Percentiles rank a stretch among this genome's conserved stretches.
phyloP scores from a whole-genome alignment of 2,797 vertebrate genomes.

The Scomberomorus guttatus region DNA sequence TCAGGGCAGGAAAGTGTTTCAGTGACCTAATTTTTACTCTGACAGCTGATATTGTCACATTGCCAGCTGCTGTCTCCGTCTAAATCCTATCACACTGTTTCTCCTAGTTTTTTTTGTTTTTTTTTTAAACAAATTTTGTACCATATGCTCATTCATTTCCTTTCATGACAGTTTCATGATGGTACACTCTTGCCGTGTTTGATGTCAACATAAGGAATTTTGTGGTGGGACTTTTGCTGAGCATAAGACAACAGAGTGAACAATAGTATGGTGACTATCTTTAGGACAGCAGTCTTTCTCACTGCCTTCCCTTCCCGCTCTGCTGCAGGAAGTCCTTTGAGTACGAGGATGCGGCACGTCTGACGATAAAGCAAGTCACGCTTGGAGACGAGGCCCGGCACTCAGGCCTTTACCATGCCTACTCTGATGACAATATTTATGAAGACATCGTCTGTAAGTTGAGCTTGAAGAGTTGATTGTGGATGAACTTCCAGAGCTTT shows the following conservation, averaged over 20 bases:
- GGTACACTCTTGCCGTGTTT: slow-evolving; percentile 29
- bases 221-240: slow-evolving; percentile 3
- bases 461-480: slow-evolving; percentile 3
- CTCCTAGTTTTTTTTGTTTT: background rate
- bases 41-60: slow-evolving; percentile 8
- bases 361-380: slow-evolving; percentile 81
- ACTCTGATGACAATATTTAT: slow-evolving; percentile 97
- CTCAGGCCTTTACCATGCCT: slow-evolving; percentile 88
- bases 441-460: slow-evolving; percentile 96
- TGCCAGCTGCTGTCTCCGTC: background rate
- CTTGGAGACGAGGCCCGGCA: slow-evolving; percentile 77
- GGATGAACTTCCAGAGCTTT: background rate
- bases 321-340: slow-evolving; percentile 96
- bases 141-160: slow-evolving; percentile 35
- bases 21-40: background rate
- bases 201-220: slow-evolving; percentile 35
- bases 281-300: slow-evolving; percentile 51
- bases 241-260: slow-evolving; percentile 21
- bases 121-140: background rate
- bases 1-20: slow-evolving; percentile 1
- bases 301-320: slow-evolving; percentile 35
- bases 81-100: background rate
- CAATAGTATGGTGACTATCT: slow-evolving; percentile 28
- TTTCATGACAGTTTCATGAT: slow-evolving; percentile 11
- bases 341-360: slow-evolving; percentile 94